Conservation (phyloP, 2,888 invertebrate genomes). For the Synanthedon myopaeformis region DNA sequence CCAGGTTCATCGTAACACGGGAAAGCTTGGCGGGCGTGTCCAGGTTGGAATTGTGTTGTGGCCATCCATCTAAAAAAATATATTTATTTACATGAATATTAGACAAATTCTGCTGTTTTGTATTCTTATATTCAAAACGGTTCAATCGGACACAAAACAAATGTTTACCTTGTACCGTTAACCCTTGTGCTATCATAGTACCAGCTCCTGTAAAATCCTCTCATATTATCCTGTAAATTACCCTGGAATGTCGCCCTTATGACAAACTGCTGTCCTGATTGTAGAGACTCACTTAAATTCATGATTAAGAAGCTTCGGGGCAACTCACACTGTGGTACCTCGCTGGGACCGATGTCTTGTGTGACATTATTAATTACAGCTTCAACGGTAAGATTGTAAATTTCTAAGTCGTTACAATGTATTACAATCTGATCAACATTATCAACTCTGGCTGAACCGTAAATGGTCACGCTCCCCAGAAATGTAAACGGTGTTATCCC, state of each 20-base stretch:
- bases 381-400: conserved; percentile 45
- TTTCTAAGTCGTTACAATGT: conserved; percentile 47
- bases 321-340: conserved; percentile 27
- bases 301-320: conserved; percentile 39
- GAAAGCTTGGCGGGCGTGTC: conserved; percentile 83
- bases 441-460: conserved; percentile 15
- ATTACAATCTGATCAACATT: conserved; percentile 36
- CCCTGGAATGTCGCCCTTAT: conserved; percentile 76
- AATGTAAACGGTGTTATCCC: conserved; percentile 41
- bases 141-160: no score
- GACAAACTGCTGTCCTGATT: conserved; percentile 55
- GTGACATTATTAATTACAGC: neutral
- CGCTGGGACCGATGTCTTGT: conserved; percentile 17
- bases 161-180: conserved; percentile 43
- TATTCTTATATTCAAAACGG: neutral
- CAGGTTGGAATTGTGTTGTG: conserved; percentile 84
- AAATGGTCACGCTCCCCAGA: conserved; percentile 48
- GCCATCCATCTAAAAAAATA: conserved; percentile 74
- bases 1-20: conserved; percentile 90
- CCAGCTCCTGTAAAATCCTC: conserved; percentile 86
- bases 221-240: conserved; percentile 75
- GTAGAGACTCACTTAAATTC: conserved; percentile 16
- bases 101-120: neutral
- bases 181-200: conserved; percentile 70
- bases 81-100: neutral